Percentiles rank a stretch among this genome's conserved stretches.
Evolutionary conservation across 2,888 invertebrate genomes (phyloP).

Genomic region (Panzeria rudis): DNA sequence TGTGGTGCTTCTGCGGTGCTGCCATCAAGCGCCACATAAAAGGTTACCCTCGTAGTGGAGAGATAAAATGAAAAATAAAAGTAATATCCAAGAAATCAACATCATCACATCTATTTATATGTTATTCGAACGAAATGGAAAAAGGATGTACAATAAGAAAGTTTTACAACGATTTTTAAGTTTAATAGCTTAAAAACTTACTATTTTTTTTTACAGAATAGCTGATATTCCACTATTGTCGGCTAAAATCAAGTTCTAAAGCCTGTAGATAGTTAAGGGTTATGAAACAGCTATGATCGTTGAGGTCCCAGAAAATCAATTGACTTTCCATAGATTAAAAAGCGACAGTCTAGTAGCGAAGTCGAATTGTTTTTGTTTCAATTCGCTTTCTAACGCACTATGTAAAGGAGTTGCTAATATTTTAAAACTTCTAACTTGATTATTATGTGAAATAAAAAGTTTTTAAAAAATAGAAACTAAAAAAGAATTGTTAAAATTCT

Average conservation of each 20-base stretch:
- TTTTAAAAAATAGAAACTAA: not conserved
- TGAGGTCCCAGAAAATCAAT: not conserved
- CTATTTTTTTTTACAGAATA: too few relatives aligned
- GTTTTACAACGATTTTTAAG: not conserved
- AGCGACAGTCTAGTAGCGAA: not conserved
- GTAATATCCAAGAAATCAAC: slow-evolving; percentile 22
- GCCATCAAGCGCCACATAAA: not conserved
- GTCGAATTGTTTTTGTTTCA: not conserved
- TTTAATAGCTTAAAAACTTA: not conserved
- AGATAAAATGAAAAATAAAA: slow-evolving; percentile 3
- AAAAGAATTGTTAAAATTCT: not conserved
- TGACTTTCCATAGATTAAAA: not conserved
- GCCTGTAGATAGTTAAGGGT: too few relatives aligned
- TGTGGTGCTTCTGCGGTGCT: not conserved
- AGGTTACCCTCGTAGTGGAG: not conserved
- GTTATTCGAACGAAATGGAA: slow-evolving; percentile 14
- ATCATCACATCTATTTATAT: slow-evolving; percentile 12
- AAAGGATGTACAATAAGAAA: slow-evolving; percentile 15
- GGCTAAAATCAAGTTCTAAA: too few relatives aligned
- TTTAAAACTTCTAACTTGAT: not conserved
- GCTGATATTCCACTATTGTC: too few relatives aligned
- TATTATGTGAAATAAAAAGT: not conserved
- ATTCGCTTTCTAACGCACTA: too few relatives aligned
- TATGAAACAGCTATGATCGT: too few relatives aligned
- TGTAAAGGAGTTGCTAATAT: not conserved